A percentile compares a stretch with the other conserved stretches of the same genome.
phyloP scores from a whole-genome alignment of 2,797 vertebrate genomes.

The Catharus ustulatus region DNA sequence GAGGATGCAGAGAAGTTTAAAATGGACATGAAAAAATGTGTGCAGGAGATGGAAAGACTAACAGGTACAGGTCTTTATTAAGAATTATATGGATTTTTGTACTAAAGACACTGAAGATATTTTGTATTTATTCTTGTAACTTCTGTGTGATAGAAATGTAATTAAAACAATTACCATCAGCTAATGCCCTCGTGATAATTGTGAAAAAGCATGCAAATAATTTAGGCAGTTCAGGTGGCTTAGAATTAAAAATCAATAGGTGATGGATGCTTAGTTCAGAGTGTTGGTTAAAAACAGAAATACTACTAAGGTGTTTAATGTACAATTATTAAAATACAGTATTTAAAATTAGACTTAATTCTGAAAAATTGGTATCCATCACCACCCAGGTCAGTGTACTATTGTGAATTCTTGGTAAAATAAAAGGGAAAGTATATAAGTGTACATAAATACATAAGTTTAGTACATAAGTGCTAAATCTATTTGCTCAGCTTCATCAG shows the following conservation, averaged over 20 bases:
- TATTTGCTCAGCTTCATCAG: neutral
- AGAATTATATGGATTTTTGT: neutral
- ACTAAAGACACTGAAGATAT: neutral
- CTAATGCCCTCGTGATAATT: neutral
- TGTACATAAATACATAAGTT: neutral
- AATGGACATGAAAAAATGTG: constrained; percentile 70
- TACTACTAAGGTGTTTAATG: neutral
- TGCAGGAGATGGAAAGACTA: constrained; percentile 78
- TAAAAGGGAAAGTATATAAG: neutral
- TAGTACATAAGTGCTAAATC: neutral
- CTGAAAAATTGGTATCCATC: neutral
- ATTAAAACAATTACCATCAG: neutral
- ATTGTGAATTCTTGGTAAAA: neutral
- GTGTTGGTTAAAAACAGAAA: neutral
- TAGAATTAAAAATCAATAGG: neutral
- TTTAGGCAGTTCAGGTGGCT: neutral
- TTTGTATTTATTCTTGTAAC: neutral
- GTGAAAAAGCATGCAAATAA: neutral
- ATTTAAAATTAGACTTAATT: neutral
- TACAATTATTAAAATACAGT: neutral
- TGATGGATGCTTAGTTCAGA: neutral
- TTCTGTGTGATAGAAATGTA: neutral
- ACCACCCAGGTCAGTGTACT: neutral
- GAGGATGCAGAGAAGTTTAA: constrained; percentile 63
- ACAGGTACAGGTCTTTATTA: constrained; percentile 54